Evolutionary conservation across 1,140 invertebrate species (phyloP), one percentile per base, ranked within the genome.

Genomic region (Drosophila micromelanica): DNA sequence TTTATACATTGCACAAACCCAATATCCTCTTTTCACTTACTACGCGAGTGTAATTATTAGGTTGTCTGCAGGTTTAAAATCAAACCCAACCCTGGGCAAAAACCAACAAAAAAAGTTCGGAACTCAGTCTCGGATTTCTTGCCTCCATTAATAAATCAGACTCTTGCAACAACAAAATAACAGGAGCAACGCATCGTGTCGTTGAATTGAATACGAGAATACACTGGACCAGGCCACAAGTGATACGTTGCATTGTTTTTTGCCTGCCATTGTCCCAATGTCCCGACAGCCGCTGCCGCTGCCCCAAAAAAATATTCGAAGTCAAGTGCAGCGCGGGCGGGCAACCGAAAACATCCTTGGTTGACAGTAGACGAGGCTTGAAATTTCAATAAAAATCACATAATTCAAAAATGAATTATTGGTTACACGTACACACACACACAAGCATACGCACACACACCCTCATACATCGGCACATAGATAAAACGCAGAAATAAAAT

Each of bases 341-440:
- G 55, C 37, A 46, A 48, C 71, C 71, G 52, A 71, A 82, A 74
- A 74, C 74, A 80, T 65, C 48, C 76, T 81, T 59, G 69, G 46
- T 52, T 63, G 81, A 80, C 80, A 85, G 64, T 67, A 71, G 77
- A 70, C 73, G 60, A 73, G 65, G 61, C 65, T 81, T 78, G 51
- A 86, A 86, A 86, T 86, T 86, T 86, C 78, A 86, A 86, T 86
- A 86, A 80, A 86, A 81, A 72, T 81, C 74, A 74, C 81, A 86
- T 86, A 86, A 86, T 75, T 86, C 81, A 86, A 78, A 75, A 76
- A 86, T 86, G 81, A 86, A 81, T 80, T 86, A 87, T 86, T 86
- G 77, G 78, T 75, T 52, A 68, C 64, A 76, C 51, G 43, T 61
- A 49, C 43, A 68, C 60, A 54, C 6, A 9, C 13, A 12, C 42